Conservation (phyloP, 2,113 vertebrate genomes). For the Platycercus adscitus region DNA sequence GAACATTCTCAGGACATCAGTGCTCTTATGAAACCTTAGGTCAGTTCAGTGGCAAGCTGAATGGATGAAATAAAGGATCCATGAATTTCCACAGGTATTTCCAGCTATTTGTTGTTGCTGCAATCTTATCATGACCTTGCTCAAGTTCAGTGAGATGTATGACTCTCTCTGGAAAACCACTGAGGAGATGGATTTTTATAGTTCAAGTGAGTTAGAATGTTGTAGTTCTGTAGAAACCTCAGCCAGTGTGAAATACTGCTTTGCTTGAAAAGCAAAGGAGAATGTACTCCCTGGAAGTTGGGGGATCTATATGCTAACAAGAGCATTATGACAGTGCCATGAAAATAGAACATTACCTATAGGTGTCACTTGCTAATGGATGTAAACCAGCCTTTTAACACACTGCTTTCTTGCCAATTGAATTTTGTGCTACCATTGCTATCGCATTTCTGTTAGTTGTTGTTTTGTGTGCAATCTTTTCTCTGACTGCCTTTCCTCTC, state of each 20-base stretch:
- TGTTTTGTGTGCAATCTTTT: neutral
- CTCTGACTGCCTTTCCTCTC: neutral
- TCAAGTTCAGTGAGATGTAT: neutral
- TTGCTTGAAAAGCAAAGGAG: neutral
- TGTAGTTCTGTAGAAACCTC: neutral
- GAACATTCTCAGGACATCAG: neutral
- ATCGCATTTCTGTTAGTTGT: neutral
- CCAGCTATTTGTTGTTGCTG: neutral
- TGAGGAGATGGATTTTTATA: neutral
- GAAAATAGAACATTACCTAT: neutral
- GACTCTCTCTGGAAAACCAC: neutral
- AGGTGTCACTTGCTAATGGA: neutral
- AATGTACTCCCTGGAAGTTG: neutral
- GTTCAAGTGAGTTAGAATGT: neutral
- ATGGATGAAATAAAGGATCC: neutral
- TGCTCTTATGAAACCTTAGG: neutral
- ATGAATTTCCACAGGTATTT: neutral
- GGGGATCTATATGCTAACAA: accelerated
- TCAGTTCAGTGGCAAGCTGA: neutral
- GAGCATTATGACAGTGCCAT: neutral
- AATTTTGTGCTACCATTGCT: neutral
- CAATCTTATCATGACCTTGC: neutral
- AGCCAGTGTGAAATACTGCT: neutral
- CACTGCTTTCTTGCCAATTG: neutral
- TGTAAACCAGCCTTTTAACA: neutral